Evolutionary conservation across 2,888 invertebrate genomes (phyloP).

Genomic region (Acanthosepion lycidas): DNA sequence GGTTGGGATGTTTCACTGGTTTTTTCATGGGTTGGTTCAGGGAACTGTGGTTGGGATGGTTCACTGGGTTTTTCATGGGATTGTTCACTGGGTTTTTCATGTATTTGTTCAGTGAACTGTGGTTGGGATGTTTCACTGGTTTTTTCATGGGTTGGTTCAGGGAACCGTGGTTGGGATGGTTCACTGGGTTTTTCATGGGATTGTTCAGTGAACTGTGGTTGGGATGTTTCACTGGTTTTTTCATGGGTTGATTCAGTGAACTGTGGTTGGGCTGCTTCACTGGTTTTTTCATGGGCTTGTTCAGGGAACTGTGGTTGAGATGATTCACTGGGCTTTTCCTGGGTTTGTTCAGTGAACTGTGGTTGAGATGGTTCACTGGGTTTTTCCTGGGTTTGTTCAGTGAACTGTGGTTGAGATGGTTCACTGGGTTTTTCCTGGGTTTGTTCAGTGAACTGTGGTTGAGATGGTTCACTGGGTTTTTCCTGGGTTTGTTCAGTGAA

Average conservation of each 20-base stretch:
- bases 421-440: not conserved
- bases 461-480: not conserved
- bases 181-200: not conserved
- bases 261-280: too few relatives aligned
- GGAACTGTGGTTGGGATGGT: not conserved
- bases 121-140: not conserved
- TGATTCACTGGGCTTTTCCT: too few relatives aligned
- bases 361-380: not conserved
- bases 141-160: not conserved
- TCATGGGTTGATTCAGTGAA: too few relatives aligned
- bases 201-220: not conserved
- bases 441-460: not conserved
- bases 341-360: not conserved
- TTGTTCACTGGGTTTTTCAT: too few relatives aligned
- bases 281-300: not conserved
- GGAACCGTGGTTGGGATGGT: not conserved
- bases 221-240: too few relatives aligned
- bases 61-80: too few relatives aligned
- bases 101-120: not conserved
- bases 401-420: not conserved
- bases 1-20: not conserved
- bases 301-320: not conserved
- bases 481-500: not conserved
- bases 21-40: not conserved
- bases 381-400: not conserved